Conservation (phyloP, 2,888 invertebrate species). For the Bombyx huttoni region DNA sequence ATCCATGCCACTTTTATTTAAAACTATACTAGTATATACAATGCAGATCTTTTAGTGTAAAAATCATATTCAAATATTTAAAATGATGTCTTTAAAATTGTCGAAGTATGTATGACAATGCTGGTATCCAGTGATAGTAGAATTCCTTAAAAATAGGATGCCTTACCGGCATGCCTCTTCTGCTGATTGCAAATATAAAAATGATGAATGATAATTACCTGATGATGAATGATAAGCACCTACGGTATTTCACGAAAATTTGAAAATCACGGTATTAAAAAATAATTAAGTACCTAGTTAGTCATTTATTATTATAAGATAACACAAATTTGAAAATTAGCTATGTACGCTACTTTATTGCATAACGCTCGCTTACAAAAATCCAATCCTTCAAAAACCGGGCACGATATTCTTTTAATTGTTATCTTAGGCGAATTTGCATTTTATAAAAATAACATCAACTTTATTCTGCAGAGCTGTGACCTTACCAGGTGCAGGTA, state of each 20-base stretch:
- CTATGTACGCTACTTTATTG: background rate
- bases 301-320: background rate
- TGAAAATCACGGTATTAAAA: background rate
- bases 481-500: conserved; percentile 78
- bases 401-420: background rate
- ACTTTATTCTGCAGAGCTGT: conserved; percentile 50
- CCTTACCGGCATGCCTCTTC: no score
- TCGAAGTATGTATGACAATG: no score
- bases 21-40: no score
- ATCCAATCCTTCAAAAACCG: background rate
- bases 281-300: background rate
- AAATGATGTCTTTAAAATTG: no score
- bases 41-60: no score
- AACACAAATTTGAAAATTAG: background rate
- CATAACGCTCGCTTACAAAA: background rate
- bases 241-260: background rate
- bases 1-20: no score
- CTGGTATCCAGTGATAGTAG: no score
- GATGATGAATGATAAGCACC: background rate
- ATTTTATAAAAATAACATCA: no score
- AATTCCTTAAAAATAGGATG: no score
- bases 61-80: no score
- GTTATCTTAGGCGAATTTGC: background rate
- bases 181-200: background rate
- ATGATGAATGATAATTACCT: no score